A percentile compares a stretch with the other conserved stretches of the same genome.
These are phyloP conservation scores for Prietella phreatophila DNA, from an alignment of 2,113 vertebrate genomes.

Conservation along the genomic window DNA sequence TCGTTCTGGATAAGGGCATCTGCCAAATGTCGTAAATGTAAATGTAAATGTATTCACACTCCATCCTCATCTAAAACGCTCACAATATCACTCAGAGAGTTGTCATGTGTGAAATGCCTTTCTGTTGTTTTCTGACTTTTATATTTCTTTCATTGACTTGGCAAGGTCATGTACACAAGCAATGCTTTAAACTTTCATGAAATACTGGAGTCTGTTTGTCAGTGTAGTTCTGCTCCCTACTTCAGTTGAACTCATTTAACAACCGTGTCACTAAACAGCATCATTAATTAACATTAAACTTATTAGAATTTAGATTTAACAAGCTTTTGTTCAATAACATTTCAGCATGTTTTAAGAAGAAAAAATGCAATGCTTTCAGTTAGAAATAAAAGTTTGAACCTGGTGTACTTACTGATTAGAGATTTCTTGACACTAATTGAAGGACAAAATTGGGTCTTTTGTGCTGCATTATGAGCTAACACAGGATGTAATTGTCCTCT, in stretches of 20 bases:
- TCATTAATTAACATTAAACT: slow-evolving; percentile 8
- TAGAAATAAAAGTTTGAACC: slow-evolving; percentile 18
- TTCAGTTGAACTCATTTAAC: slow-evolving; percentile 5
- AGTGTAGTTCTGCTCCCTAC: slow-evolving; percentile 3
- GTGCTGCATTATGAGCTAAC: slow-evolving; percentile 38
- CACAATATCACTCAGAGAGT: too few relatives aligned
- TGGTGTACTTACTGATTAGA: slow-evolving; percentile 18
- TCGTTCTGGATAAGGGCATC: too few relatives aligned
- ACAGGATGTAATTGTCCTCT: slow-evolving; percentile 31
- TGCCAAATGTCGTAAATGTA: too few relatives aligned
- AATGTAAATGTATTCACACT: too few relatives aligned
- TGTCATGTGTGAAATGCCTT: neutral
- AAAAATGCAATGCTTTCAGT: slow-evolving; percentile 9
- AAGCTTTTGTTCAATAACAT: neutral
- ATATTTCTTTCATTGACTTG: neutral
- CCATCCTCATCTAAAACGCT: too few relatives aligned
- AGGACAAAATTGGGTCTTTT: slow-evolving; percentile 29
- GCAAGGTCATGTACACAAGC: neutral
- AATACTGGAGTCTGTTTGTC: slow-evolving; percentile 21
- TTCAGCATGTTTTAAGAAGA: slow-evolving; percentile 12
- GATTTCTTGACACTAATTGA: slow-evolving; percentile 15
- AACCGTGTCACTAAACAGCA: neutral
- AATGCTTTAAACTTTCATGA: slow-evolving; percentile 20
- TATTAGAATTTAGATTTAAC: slow-evolving; percentile 21
- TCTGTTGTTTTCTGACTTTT: neutral